Base-by-base conservation (phyloP, 2,888 invertebrate species). In the Ormia ochracea region DNA sequence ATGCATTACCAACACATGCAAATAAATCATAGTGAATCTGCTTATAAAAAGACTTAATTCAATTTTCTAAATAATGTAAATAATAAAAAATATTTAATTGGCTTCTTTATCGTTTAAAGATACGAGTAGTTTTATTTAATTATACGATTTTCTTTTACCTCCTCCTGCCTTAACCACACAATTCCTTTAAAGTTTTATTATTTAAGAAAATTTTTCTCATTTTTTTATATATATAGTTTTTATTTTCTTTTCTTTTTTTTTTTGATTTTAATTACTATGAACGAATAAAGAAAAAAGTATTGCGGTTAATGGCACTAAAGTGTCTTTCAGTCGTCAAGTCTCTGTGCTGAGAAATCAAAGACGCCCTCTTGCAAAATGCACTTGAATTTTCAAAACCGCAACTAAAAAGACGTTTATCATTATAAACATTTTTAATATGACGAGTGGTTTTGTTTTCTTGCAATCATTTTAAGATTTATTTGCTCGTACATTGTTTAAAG, bases 381-480 rank as follows among this genome's bases (percentile, higher is more conserved):
- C 70, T 70, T 70, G 70, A 70, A 45, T 45, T 58, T 59, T 56
- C 26, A 50, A 59, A 36, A 70, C 72, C 72, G 36, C 72, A 72
- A 72, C 61, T 63, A n/a, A 52, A 52, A 41, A 28, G 61, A 41
- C 59, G 59, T 72, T 72, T 28, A 52, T 52, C 72, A 61, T 61
- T 59, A 52, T 43, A 23, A 21, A 4, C n/a, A 28, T 61, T 45
- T 61, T 65, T 38, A 17, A 26, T 28, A 28, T 52, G 28, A 52
- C 28, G 28, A 45, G 33, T 56, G 43, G 14, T 69, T 52, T 58
- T 48, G 6, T 72, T 9, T 26, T 52, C 41, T 38, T 41, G 9
- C 65, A 54, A 72, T 74, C 33, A 66, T 48, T 52, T 50, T 14
- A 26, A 72, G 72, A 72, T 72, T 72, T 75, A 58, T 73, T n/a